Base-by-base conservation (phyloP, 2,888 invertebrate genomes). In the Troides aeacus region DNA sequence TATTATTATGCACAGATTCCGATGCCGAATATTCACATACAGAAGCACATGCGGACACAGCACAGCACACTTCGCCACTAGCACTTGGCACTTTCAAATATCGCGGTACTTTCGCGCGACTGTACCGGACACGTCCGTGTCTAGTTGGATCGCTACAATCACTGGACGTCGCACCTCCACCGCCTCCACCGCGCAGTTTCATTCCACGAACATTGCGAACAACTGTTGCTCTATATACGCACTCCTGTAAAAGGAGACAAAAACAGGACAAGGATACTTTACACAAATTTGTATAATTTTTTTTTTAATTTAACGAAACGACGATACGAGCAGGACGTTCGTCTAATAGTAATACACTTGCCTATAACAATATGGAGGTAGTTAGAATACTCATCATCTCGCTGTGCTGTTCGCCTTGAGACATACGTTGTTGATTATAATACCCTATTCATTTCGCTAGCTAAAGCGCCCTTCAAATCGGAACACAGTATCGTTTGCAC, bases 91-190 rank as follows among this genome's bases (percentile, higher is more conserved):
- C 66, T 67, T 67, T 61, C 15, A 67, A 70, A 66, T 42, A 24
- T 50, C 53, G 60, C 66, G 66, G 58, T 50, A 68, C 50, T 62
- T 62, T 59, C 4, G 12, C 50, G n/a, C 50, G 42, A 3, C 2
- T 24, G 67, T 21, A 2, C 46, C 30, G 36, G 46, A 80, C 77
- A 81, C 88, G 87, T 84, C 84, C 81, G 79, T 76, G 75, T 87
- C 74, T 77, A 77, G 77, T 80, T 84, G 78, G 75, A 80, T 79
- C 87, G 82, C 84, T 85, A 72, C 81, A 82, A 79, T 79, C 75
- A 88, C 88, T 88, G 86, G 69, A 77, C 76, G 76, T 72, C 78
- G 78, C 80, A 77, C 78, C 74, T 74, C 75, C 72, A 77, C 74
- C 78, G 74, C 78, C 74, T 74, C 75, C 72, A 77, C 74, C 78